These are phyloP conservation scores for Acleris holmiana DNA, from an alignment of 2,888 invertebrate species.

Conservation along the genomic window DNA sequence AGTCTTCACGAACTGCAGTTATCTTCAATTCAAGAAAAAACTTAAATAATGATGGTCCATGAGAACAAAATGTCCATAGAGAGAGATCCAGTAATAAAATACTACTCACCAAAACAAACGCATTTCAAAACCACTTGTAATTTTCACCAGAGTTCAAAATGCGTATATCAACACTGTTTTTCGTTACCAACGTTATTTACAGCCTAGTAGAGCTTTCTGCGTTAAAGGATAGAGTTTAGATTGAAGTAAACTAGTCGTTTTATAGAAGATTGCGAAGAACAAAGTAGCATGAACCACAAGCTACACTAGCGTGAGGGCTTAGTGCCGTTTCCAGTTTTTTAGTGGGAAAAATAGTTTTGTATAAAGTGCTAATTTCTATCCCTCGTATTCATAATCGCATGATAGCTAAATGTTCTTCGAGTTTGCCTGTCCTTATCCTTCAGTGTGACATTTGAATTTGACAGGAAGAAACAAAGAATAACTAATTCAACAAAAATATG, in stretches of 20 bases:
- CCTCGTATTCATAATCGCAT: no score
- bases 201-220: neutral
- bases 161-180: slow-evolving; percentile 47
- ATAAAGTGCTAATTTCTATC: no score
- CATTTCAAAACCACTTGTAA: slow-evolving; percentile 41
- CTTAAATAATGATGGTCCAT: neutral
- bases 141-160: slow-evolving; percentile 46
- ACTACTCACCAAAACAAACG: slow-evolving; percentile 45
- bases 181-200: neutral
- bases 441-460: no score
- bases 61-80: slow-evolving; percentile 8
- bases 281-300: slow-evolving; percentile 51
- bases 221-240: neutral
- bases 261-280: slow-evolving; percentile 44
- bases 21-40: no score
- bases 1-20: no score
- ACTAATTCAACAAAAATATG: no score
- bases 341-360: neutral
- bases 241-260: neutral
- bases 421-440: no score
- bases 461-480: no score
- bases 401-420: no score
- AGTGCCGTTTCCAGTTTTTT: slow-evolving; percentile 24
- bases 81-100: no score
- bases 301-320: slow-evolving; percentile 28